These are phyloP conservation scores for Pantherophis alleghaniensis DNA, from an alignment of 2,797 vertebrate genomes.

Conservation along the genomic window DNA sequence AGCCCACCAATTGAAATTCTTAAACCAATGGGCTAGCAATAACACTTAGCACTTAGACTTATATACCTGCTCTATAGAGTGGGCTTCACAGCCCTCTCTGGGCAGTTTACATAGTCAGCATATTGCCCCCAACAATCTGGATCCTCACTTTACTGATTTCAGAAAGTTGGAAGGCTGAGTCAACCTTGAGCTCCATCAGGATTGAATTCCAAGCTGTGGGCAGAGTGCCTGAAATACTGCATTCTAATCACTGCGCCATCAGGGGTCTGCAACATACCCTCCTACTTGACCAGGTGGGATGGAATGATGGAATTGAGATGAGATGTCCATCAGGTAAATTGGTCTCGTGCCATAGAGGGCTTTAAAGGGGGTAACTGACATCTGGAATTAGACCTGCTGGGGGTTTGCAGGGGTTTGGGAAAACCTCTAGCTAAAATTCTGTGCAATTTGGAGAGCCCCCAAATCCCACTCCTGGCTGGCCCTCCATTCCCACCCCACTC, in stretches of 20 bases:
- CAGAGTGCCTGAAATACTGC: background rate
- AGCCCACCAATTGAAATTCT: background rate
- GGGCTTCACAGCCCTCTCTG: background rate
- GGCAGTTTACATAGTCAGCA: background rate
- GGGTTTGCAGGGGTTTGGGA: no score
- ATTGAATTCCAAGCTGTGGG: background rate
- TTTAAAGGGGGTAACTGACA: background rate
- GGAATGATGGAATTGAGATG: background rate
- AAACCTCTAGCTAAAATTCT: no score
- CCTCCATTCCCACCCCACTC: no score
- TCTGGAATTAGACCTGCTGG: no score
- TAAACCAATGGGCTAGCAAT: background rate
- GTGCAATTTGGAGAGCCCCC: no score
- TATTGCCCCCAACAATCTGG: background rate
- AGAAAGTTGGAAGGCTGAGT: background rate
- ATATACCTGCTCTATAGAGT: background rate
- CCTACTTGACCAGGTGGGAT: background rate
- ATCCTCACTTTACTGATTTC: background rate
- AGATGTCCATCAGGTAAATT: background rate
- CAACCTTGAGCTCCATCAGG: background rate
- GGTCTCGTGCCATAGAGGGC: background rate
- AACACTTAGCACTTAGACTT: background rate
- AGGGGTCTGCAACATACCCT: background rate
- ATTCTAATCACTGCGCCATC: background rate
- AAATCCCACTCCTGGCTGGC: no score